phyloP scores from a whole-genome alignment of 2,113 vertebrate genomes.

The Halichoeres trimaculatus region DNA sequence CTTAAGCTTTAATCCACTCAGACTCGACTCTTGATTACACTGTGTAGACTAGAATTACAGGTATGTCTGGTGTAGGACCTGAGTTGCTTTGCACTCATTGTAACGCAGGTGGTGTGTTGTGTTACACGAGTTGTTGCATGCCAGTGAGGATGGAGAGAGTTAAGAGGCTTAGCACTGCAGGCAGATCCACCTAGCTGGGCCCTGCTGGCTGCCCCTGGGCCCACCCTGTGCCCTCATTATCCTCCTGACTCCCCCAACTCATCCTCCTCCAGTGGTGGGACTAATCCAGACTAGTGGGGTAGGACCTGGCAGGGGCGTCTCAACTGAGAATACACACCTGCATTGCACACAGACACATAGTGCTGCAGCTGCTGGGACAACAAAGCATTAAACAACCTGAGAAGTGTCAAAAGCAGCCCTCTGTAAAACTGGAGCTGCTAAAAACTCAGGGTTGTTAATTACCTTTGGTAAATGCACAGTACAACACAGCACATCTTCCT shows the following conservation, averaged over 20 bases:
- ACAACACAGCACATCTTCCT: not conserved
- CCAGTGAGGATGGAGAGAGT: slow-evolving; percentile 54
- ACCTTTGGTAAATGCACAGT: slow-evolving; percentile 1
- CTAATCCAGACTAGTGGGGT: slow-evolving; percentile 67
- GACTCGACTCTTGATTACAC: slow-evolving; percentile 10
- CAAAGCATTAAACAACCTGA: slow-evolving; percentile 1
- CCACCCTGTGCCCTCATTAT: slow-evolving; percentile 72
- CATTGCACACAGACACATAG: slow-evolving; percentile 12
- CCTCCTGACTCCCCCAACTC: slow-evolving; percentile 61
- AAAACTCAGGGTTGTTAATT: slow-evolving; percentile 21
- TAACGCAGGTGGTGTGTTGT: slow-evolving; percentile 26
- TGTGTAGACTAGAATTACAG: slow-evolving; percentile 54
- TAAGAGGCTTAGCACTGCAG: slow-evolving; percentile 71
- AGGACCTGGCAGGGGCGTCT: slow-evolving; percentile 14
- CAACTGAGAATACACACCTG: slow-evolving; percentile 13
- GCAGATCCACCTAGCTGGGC: slow-evolving; percentile 68
- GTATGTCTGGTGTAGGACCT: slow-evolving; percentile 29
- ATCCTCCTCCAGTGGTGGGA: slow-evolving; percentile 60
- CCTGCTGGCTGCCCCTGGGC: slow-evolving; percentile 57
- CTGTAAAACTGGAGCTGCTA: not conserved
- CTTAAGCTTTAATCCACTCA: slow-evolving; percentile 26
- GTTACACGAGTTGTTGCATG: slow-evolving; percentile 34
- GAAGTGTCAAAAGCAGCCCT: not conserved
- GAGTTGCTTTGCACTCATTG: slow-evolving; percentile 33
- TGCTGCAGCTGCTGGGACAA: slow-evolving; percentile 14